phyloP scores from a whole-genome alignment of 1,140 invertebrate species.

The Asobara japonica region DNA sequence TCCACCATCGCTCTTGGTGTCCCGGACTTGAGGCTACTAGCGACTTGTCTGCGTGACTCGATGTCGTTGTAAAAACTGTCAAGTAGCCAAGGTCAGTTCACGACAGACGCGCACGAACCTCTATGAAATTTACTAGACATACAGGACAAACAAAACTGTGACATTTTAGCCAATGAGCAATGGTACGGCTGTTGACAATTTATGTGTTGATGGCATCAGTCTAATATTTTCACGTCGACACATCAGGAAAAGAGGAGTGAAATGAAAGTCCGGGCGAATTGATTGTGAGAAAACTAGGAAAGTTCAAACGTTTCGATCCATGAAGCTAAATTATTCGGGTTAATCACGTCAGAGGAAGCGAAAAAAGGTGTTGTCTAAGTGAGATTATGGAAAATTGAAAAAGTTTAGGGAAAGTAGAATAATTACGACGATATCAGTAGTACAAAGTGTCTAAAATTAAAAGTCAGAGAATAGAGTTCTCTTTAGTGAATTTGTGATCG shows the following conservation, averaged over 20 bases:
- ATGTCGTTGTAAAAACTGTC: constrained; percentile 23
- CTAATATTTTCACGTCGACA: too few species aligned
- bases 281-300: constrained; percentile 1
- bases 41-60: constrained; percentile 24
- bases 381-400: too few species aligned
- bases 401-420: neutral
- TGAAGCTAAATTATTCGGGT: neutral
- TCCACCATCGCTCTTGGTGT: neutral
- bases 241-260: neutral
- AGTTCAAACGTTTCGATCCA: constrained; percentile 19
- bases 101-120: neutral
- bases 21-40: constrained; percentile 24
- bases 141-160: neutral
- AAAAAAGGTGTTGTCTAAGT: neutral
- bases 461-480: neutral
- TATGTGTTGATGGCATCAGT: neutral
- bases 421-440: neutral
- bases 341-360: constrained; percentile 9
- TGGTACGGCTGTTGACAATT: neutral
- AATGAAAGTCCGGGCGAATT: neutral
- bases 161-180: neutral
- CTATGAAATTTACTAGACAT: neutral
- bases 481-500: neutral
- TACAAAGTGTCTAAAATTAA: neutral
- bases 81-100: constrained; percentile 6